Base-by-base conservation (phyloP, 2,888 invertebrate species). In the Strigamia crassipes region DNA sequence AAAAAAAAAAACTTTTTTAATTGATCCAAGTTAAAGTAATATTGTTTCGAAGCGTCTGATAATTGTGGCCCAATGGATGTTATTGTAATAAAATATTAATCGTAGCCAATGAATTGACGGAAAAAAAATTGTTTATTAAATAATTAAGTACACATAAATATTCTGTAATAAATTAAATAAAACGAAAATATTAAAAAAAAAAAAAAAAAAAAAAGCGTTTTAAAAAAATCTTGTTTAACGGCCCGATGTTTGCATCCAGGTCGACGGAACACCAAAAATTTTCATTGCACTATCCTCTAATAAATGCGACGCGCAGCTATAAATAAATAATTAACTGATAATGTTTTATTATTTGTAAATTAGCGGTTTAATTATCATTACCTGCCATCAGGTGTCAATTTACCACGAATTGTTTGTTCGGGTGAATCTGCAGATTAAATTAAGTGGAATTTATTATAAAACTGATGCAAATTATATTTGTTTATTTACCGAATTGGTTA, bases 201-300 rank as follows among this genome's bases (percentile, higher is more conserved):
- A 66, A n/a, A 23, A 8, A 73, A 21, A 9, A 61, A 9, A 18
- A 66, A 66, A n/a, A 23, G 12, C 8, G 0, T 66, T 66, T n/a
- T n/a, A 13, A 46, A n/a, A n/a, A 46, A 46, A 46, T 13, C 5
- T 46, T 6, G 12, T 66, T 73, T 73, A 73, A 27, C 73, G 79
- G 41, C 56, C 42, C 4, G 80, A 51, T 21, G 80, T 15, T 15
- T 51, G 46, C 42, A 31, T 51, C 80, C 80, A 80, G 9, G 78
- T n/a, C 18, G 83, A 82, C n/a, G 83, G 83, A 31, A 83, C 80
- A 12, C 83, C 83, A 27, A 83, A 83, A 82, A 83, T 82, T 38
- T 83, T 83, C 51, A 80, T 66, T n/a, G 82, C 73, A 31, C 83
- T 83, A 51, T 83, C 83, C 27, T 73, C 23, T 2, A 31, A 23